Conservation (phyloP, 1,140 invertebrate genomes). For the Heliothis subflexa region DNA sequence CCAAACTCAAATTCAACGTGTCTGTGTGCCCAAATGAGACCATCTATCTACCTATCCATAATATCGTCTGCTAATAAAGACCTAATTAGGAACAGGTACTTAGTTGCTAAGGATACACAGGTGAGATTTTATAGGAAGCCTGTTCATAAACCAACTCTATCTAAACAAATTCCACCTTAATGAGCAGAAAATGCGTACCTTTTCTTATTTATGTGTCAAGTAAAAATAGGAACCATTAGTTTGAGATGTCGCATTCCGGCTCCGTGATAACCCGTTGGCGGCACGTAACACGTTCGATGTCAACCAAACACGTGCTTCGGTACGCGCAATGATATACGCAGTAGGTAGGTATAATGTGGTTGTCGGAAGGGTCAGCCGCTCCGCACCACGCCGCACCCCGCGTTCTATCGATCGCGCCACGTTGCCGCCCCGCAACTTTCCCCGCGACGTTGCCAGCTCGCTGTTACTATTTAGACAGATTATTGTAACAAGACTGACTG, state of each 20-base stretch:
- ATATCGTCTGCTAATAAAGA: no score
- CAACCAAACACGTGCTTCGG: conserved; percentile 43
- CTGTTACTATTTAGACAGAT: conserved; percentile 54
- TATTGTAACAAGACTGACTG: conserved; percentile 49
- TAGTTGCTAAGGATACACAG: background rate
- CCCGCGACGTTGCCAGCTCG: conserved; percentile 59
- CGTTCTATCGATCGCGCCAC: conserved; percentile 58
- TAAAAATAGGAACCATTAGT: background rate
- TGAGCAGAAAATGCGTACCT: background rate
- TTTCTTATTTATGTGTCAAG: background rate
- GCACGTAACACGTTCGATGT: conserved; percentile 44
- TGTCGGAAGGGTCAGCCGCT: conserved; percentile 60
- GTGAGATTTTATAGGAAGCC: background rate
- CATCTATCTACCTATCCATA: no score
- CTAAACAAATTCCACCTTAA: background rate
- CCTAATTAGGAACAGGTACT: no score
- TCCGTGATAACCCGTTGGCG: conserved; percentile 25
- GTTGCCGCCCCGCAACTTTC: conserved; percentile 64
- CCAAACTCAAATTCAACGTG: no score
- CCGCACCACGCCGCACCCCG: conserved; percentile 44
- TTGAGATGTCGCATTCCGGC: background rate
- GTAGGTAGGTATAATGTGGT: conserved; percentile 49
- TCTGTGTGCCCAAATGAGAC: no score
- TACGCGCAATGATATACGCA: conserved; percentile 39
- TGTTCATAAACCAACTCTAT: background rate